Percentiles rank a stretch among this genome's conserved stretches.
These are phyloP conservation scores for Scatophagus argus DNA, from an alignment of 2,113 vertebrate species.

Conservation along the genomic window DNA sequence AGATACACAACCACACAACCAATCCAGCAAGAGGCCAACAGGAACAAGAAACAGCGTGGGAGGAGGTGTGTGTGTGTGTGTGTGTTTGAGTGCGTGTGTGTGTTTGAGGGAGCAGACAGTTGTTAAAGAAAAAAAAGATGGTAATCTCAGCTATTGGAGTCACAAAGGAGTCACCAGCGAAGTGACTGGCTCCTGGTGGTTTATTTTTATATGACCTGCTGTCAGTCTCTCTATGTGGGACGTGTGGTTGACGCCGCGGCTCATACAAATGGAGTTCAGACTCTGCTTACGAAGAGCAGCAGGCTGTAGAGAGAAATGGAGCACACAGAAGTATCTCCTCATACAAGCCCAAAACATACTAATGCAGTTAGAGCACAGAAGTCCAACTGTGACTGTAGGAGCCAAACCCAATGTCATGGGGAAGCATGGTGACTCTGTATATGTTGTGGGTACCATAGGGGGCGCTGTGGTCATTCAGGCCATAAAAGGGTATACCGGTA, in stretches of 20 bases:
- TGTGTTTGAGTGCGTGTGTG: conserved; percentile 16
- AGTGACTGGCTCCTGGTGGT: conserved; percentile 11
- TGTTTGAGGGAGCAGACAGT: not conserved
- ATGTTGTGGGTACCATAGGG: too few relatives aligned
- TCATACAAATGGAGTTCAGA: not conserved
- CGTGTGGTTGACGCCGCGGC: not conserved
- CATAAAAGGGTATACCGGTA: too few relatives aligned
- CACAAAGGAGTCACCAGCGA: not conserved
- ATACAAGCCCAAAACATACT: not conserved
- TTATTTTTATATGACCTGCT: not conserved
- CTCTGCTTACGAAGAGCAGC: not conserved
- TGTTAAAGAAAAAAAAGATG: not conserved
- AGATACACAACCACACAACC: not conserved
- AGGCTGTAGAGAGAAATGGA: not conserved
- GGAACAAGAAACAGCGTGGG: conserved; percentile 36
- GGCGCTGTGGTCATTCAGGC: too few relatives aligned
- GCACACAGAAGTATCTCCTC: not conserved
- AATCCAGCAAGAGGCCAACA: conserved; percentile 1
- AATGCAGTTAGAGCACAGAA: not conserved
- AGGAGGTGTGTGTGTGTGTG: conserved; percentile 19
- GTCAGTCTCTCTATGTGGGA: not conserved
- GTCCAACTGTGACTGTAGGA: too few relatives aligned
- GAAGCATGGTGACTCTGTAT: too few relatives aligned
- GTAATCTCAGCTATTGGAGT: not conserved
- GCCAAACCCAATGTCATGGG: too few relatives aligned